phyloP scores from a whole-genome alignment of 2,888 invertebrate genomes.

The Drosophila rellima region DNA sequence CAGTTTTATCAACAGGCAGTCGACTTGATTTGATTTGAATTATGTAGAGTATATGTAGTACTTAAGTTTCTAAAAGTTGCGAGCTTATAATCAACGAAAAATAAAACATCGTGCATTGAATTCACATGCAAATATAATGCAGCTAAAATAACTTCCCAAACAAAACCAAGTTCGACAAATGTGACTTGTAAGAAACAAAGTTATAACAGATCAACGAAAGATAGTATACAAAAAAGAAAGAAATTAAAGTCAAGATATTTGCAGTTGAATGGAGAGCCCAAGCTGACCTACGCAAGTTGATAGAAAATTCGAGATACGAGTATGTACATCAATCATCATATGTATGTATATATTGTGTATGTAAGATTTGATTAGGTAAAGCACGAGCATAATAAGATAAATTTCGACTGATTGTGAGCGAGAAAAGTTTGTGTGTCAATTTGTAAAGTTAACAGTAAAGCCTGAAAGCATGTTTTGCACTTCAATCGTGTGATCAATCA shows the following conservation, averaged over 20 bases:
- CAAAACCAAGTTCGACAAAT: constrained; percentile 25
- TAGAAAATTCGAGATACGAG: constrained; percentile 26
- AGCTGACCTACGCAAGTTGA: constrained; percentile 52
- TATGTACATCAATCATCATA: constrained; percentile 15
- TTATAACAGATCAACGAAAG: not conserved
- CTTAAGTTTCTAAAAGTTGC: constrained; percentile 11
- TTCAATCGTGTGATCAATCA: constrained; percentile 34
- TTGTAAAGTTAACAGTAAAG: constrained; percentile 29
- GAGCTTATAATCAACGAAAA: constrained; percentile 31
- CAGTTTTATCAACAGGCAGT: constrained; percentile 7
- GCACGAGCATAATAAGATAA: constrained; percentile 39
- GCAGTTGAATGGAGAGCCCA: constrained; percentile 55
- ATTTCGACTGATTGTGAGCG: constrained; percentile 49
- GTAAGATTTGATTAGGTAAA: constrained; percentile 26
- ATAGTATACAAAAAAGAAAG: constrained; percentile 4
- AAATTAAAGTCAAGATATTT: constrained; percentile 21
- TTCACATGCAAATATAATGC: constrained; percentile 73
- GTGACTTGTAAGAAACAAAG: constrained; percentile 10
- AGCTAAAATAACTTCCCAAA: constrained; percentile 42
- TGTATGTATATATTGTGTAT: constrained; percentile 6
- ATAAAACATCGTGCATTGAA: constrained; percentile 51
- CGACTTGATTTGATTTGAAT: constrained; percentile 9
- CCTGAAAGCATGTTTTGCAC: constrained; percentile 32
- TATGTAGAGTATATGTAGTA: constrained; percentile 7
- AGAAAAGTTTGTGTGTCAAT: constrained; percentile 26